phyloP scores from a whole-genome alignment of 2,888 invertebrate genomes.

The Branchipolynoe longqiensis region DNA sequence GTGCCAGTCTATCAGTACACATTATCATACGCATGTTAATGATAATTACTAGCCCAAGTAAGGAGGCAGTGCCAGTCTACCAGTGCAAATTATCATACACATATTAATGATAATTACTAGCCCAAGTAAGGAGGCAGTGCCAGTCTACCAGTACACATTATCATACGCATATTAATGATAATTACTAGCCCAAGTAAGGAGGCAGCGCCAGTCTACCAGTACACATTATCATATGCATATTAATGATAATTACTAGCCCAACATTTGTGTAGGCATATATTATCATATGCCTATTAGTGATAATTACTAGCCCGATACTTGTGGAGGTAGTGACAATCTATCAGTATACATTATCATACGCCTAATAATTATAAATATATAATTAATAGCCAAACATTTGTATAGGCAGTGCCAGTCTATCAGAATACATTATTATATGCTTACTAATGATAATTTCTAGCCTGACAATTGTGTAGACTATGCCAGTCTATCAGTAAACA shows the following conservation, averaged over 20 bases:
- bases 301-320: background rate
- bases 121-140: too few species aligned
- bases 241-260: too few species aligned
- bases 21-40: too few species aligned
- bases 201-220: background rate
- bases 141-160: too few species aligned
- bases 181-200: background rate
- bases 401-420: background rate
- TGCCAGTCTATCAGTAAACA: background rate
- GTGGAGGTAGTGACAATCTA: background rate
- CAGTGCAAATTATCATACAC: too few species aligned
- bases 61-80: too few species aligned
- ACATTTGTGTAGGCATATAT: background rate
- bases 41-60: too few species aligned
- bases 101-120: too few species aligned
- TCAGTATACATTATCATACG: background rate
- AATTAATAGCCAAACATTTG: background rate
- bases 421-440: background rate
- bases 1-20: too few species aligned
- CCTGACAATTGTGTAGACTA: background rate
- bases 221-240: background rate
- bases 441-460: background rate
- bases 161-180: too few species aligned
- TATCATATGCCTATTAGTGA: background rate
- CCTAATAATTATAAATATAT: background rate